Percentiles rank a stretch among this genome's conserved stretches.
These are phyloP conservation scores for Silurus glanis DNA, from an alignment of 2,113 vertebrate genomes.

Conservation along the genomic window DNA sequence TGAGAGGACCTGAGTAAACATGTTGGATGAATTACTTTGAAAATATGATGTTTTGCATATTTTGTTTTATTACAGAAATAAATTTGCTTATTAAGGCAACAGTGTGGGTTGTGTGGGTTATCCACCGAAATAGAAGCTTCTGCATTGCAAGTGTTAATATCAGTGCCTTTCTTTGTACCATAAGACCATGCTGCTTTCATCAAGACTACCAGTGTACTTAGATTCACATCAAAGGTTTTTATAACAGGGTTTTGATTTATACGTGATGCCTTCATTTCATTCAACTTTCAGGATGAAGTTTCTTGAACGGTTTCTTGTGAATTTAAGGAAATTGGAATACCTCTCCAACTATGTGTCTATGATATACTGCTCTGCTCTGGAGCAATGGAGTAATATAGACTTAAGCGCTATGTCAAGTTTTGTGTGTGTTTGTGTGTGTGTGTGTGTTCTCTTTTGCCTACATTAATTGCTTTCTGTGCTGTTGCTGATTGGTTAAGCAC, in stretches of 20 bases:
- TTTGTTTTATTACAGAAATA: not conserved
- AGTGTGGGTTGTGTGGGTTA: too few relatives aligned
- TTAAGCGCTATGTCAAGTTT: not conserved
- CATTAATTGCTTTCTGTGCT: constrained; percentile 15
- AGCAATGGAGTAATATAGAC: not conserved
- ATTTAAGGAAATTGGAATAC: constrained; percentile 10
- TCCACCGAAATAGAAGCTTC: not conserved
- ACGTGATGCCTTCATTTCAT: not conserved
- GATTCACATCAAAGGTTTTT: not conserved
- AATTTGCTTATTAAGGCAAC: not conserved
- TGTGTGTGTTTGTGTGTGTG: constrained; percentile 2
- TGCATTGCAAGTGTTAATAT: not conserved
- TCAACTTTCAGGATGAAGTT: not conserved
- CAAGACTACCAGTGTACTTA: not conserved
- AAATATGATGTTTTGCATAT: not conserved
- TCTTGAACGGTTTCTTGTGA: not conserved
- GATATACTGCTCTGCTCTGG: not conserved
- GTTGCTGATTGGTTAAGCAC: constrained; percentile 23
- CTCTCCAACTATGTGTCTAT: not conserved
- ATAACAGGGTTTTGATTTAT: not conserved
- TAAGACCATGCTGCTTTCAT: not conserved
- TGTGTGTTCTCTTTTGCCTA: not conserved
- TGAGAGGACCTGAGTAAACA: not conserved
- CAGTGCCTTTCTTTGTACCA: not conserved
- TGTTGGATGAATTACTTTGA: not conserved